These are phyloP conservation scores for Acheta domesticus DNA, from an alignment of 2,888 invertebrate genomes.

Conservation along the genomic window DNA sequence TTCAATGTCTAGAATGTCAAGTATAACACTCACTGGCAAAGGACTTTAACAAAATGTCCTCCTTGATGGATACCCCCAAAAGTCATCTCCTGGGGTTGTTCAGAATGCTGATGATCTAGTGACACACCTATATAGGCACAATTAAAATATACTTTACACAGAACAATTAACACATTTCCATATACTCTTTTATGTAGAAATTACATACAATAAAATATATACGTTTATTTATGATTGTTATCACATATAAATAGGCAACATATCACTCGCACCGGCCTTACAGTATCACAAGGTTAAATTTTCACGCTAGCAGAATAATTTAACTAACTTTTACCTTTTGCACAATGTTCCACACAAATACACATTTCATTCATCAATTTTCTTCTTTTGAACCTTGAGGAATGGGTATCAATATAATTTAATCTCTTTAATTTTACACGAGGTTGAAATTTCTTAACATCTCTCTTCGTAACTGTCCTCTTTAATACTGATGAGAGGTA, in stretches of 20 bases:
- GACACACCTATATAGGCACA: slow-evolving; percentile 11
- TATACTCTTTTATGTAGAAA: background rate
- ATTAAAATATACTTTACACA: slow-evolving; percentile 18
- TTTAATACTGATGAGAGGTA: background rate
- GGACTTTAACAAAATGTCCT: background rate
- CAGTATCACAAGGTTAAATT: background rate
- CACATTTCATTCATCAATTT: background rate
- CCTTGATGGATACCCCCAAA: background rate
- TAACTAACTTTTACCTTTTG: background rate
- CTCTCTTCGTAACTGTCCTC: background rate
- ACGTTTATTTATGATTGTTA: background rate
- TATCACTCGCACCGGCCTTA: background rate
- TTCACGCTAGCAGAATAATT: background rate
- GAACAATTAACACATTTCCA: background rate
- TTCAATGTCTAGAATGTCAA: background rate
- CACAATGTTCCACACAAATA: background rate
- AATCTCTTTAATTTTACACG: background rate
- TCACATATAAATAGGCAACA: background rate
- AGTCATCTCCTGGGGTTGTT: background rate
- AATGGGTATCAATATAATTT: background rate
- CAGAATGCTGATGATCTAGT: background rate
- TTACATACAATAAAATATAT: slow-evolving; percentile 9
- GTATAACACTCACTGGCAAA: background rate
- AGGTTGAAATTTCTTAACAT: background rate
- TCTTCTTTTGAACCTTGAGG: background rate